Percentiles rank a stretch among this genome's conserved stretches.
Evolutionary conservation across 1,140 invertebrate species (phyloP).

Genomic region (Tetramorium alpestre): DNA sequence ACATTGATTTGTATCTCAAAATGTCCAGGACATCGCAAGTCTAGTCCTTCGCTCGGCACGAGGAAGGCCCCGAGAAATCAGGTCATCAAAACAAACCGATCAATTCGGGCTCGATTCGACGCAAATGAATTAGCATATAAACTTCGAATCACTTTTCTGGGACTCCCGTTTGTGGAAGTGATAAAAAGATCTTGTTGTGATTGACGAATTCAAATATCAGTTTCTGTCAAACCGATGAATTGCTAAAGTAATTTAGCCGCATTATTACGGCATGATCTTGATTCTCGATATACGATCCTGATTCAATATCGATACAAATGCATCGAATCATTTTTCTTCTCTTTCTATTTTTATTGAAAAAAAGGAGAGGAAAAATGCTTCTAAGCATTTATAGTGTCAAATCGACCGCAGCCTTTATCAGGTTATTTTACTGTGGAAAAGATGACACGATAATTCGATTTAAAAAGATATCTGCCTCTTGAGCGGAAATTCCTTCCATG

Average conservation of each 20-base stretch:
- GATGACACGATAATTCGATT: not conserved
- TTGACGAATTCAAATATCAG: not conserved
- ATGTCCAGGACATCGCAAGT: not conserved
- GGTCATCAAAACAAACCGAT: constrained; percentile 68
- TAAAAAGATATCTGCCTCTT: not conserved
- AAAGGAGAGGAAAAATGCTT: too few relatives aligned
- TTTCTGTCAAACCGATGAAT: constrained; percentile 3
- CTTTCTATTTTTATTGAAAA: too few relatives aligned
- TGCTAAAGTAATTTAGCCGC: not conserved
- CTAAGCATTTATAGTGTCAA: too few relatives aligned
- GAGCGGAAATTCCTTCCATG: too few relatives aligned
- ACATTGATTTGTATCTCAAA: not conserved
- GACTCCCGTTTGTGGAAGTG: not conserved
- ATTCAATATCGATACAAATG: too few relatives aligned
- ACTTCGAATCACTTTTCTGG: constrained; percentile 31
- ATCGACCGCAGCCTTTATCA: not conserved
- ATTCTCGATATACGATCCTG: not conserved
- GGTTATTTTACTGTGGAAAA: not conserved
- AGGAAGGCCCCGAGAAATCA: constrained; percentile 49
- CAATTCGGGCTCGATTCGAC: constrained; percentile 53
- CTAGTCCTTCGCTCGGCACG: constrained; percentile 43
- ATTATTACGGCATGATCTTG: not conserved
- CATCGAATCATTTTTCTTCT: too few relatives aligned
- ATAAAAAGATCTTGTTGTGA: not conserved
- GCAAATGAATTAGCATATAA: constrained; percentile 64